Evolutionary conservation across 2,113 vertebrate species (phyloP).

Genomic region (Labrus mixtus): DNA sequence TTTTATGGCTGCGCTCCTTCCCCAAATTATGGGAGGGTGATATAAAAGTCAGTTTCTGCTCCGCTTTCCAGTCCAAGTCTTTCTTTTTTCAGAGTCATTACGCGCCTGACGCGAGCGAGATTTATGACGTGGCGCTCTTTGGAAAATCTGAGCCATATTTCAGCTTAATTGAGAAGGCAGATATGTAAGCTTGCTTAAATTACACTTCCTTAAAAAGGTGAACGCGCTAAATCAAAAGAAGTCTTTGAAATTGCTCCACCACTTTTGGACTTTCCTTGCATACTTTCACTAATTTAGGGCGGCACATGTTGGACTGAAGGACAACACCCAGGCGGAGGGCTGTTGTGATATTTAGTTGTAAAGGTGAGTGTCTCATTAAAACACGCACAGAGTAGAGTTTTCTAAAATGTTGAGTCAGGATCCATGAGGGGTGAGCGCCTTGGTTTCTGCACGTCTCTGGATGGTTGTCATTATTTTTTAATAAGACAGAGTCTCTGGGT

Average conservation of each 20-base stretch:
- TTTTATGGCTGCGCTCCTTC: conserved; percentile 65
- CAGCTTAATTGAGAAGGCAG: conserved; percentile 57
- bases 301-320: not conserved
- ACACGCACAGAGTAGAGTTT: conserved; percentile 34
- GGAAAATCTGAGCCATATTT: conserved; percentile 64
- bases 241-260: conserved; percentile 44
- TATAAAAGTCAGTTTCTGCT: conserved; percentile 46
- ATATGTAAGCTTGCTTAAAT: conserved; percentile 52
- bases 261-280: conserved; percentile 30
- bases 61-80: conserved; percentile 37
- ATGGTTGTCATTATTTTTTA: conserved; percentile 55
- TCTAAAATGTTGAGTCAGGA: conserved; percentile 35
- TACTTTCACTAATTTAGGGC: conserved; percentile 32
- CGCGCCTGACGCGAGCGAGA: conserved; percentile 38
- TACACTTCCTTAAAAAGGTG: conserved; percentile 53
- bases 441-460: conserved; percentile 41
- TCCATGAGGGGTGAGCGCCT: conserved; percentile 18
- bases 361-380: conserved; percentile 52
- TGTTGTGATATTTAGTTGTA: conserved; percentile 43
- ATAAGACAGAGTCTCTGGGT: conserved; percentile 43
- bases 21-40: conserved; percentile 59
- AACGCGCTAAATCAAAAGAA: conserved; percentile 39
- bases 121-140: conserved; percentile 48
- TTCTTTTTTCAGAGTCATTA: conserved; percentile 55
- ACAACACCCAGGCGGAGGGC: conserved; percentile 14